Conservation (phyloP, 1,140 invertebrate genomes). For the Bombus breviceps region DNA sequence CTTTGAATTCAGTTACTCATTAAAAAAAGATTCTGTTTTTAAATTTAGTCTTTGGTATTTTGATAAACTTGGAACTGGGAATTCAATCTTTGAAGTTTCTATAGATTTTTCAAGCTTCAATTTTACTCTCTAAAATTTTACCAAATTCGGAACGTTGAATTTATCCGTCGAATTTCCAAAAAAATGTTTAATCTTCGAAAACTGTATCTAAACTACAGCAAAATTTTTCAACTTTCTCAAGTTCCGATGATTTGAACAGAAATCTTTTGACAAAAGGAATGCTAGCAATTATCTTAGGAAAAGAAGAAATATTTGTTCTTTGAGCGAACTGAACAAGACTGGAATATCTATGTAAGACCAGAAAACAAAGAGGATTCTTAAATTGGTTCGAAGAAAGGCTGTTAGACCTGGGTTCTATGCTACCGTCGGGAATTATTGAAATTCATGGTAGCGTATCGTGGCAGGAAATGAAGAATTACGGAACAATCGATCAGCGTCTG, state of each 20-base stretch:
- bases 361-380: neutral
- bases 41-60: too few species aligned
- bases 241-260: too few species aligned
- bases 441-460: constrained; percentile 42
- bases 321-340: too few species aligned
- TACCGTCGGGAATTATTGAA: constrained; percentile 23
- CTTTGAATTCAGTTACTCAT: too few species aligned
- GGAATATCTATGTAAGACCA: neutral
- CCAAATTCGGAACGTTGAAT: neutral
- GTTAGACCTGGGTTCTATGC: neutral
- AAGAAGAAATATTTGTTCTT: too few species aligned
- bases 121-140: neutral
- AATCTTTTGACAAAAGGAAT: too few species aligned
- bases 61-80: too few species aligned
- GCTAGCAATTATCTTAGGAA: neutral
- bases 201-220: too few species aligned
- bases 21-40: too few species aligned
- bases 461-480: constrained; percentile 54
- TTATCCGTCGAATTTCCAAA: neutral
- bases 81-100: neutral
- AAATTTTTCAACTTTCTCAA: too few species aligned
- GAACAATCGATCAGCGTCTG: constrained; percentile 56
- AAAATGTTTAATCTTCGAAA: too few species aligned
- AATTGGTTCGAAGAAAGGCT: neutral
- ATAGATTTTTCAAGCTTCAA: neutral